Evolutionary conservation across 2,113 vertebrate species (phyloP).

Genomic region (Gymnocephalus cernua): DNA sequence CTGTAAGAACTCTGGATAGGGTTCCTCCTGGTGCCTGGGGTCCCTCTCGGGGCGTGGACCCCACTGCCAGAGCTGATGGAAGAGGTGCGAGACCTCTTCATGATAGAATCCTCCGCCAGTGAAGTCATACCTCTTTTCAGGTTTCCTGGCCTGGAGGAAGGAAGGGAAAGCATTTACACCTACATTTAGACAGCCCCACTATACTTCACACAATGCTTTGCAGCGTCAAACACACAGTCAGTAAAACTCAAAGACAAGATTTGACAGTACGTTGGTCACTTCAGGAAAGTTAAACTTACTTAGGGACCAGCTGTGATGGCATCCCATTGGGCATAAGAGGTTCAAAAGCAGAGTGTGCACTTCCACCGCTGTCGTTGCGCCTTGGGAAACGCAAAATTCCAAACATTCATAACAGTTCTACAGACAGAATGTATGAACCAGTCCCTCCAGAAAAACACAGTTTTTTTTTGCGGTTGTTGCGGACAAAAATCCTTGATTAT

Average conservation of each 20-base stretch:
- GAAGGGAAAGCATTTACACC: neutral
- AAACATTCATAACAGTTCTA: neutral
- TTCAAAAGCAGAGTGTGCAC: conserved; percentile 90
- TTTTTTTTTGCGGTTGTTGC: no score
- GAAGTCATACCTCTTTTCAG: conserved; percentile 88
- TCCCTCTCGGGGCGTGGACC: conserved; percentile 79
- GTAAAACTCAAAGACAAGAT: neutral
- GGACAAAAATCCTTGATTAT: no score
- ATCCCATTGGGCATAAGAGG: conserved; percentile 90
- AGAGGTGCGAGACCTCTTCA: conserved; percentile 92
- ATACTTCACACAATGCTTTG: neutral
- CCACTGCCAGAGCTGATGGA: conserved; percentile 89
- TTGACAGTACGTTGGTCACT: neutral
- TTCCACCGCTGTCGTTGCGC: conserved; percentile 91
- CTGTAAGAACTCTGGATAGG: conserved; percentile 96
- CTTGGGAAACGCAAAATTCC: conserved; percentile 70
- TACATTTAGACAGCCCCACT: neutral
- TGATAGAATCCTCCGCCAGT: conserved; percentile 84
- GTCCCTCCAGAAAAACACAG: no score
- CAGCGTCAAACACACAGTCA: neutral
- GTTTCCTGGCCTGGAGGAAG: conserved; percentile 85
- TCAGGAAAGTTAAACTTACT: conserved; percentile 85
- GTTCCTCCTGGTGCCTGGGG: conserved; percentile 88
- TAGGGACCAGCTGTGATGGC: conserved; percentile 89
- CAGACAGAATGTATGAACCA: neutral